Base-by-base conservation (phyloP, 1,140 invertebrate genomes). In the Aphaenogaster rudis region DNA sequence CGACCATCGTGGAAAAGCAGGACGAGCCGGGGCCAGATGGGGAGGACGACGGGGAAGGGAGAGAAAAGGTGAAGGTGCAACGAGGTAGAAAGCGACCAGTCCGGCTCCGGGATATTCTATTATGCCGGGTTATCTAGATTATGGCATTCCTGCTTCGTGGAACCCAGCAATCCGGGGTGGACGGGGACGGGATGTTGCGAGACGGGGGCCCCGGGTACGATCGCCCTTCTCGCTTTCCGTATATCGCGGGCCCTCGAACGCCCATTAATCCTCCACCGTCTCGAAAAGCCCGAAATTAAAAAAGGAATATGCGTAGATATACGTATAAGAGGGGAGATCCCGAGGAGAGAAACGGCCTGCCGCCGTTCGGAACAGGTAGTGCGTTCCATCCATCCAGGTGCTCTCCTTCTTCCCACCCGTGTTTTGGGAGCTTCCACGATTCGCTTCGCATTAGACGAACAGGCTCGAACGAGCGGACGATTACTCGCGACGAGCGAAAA, bases 41-140 rank as follows among this genome's bases (percentile, higher is more conserved):
- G 64, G 64, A 50, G 48, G 74, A 79, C 28, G 17, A 48, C 45
- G 74, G 36, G 72, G 71, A 69, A 76, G 59, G 87, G 86, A 90
- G 91, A 92, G 92, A 91, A 94, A 94, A 92, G 89, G 92, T 91
- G 93, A 93, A 92, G 93, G 92, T 92, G 94, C 93, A 93, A 93
- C 92, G 88, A 93, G 90, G 91, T 94, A 93, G 93, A 94, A 93
- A 92, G 91, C 93, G 89, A 92, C 91, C 91, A 93, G 92, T 93
- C 89, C 90, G 87, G 92, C 76, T 85, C 91, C 90, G 91, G 92
- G 91, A 69, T 94, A 94, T 94, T 94, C 94, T 93, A 94, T 94
- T 94, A 95, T 94, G 93, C 92, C 89, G 91, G 93, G 92, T 93
- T 95, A 94, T 95, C 94, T 94, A 94, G 94, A 95, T 94, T 94